phyloP scores from a whole-genome alignment of 2,113 vertebrate species.

The Argyrosomus japonicus region DNA sequence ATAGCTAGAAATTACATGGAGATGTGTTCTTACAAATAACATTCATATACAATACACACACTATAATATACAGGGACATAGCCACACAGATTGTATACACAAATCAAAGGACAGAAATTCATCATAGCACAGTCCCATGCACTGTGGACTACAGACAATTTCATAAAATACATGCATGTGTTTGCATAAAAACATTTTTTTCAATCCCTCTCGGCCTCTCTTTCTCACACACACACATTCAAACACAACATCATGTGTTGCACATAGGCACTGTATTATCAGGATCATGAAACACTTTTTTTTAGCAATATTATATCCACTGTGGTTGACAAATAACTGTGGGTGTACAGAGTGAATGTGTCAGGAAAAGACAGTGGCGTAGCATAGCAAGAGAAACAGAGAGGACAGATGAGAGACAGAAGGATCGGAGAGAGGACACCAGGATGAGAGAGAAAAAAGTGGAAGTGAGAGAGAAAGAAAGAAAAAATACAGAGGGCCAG shows the following conservation, averaged over 20 bases:
- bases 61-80: background rate
- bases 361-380: background rate
- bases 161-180: background rate
- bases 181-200: conserved; percentile 29
- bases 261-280: conserved; percentile 10
- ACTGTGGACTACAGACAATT: background rate
- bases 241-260: background rate
- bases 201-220: background rate
- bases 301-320: conserved; percentile 14
- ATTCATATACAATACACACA: background rate
- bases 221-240: no score
- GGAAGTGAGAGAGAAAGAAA: conserved; percentile 48
- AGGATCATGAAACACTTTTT: conserved; percentile 32
- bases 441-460: conserved; percentile 31
- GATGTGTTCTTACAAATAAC: background rate
- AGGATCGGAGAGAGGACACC: conserved; percentile 8
- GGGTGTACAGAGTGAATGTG: background rate
- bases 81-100: background rate
- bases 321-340: conserved; percentile 44
- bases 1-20: background rate
- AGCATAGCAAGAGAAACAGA: background rate
- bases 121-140: background rate
- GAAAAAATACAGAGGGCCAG: conserved; percentile 56
- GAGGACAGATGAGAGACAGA: conserved; percentile 32
- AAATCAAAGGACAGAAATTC: background rate